Evolutionary conservation across 2,113 vertebrate genomes (phyloP).

Genomic region (Silurus asotus): DNA sequence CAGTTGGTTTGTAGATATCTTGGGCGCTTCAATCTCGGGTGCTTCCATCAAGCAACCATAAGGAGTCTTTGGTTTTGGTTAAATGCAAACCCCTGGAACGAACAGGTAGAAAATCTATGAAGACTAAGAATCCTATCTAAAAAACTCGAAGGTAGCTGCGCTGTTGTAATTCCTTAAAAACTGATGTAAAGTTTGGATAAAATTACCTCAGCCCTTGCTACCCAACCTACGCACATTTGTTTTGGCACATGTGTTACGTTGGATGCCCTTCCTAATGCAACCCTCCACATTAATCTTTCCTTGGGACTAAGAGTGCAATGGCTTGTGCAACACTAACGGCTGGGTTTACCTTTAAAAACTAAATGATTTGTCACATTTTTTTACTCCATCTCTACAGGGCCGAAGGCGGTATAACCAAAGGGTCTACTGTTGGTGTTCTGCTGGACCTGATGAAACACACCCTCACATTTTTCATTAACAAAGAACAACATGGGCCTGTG

Average conservation of each 20-base stretch:
- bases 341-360: too few relatives aligned
- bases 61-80: background rate
- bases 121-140: background rate
- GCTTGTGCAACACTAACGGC: too few relatives aligned
- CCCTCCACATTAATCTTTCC: too few relatives aligned
- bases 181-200: background rate
- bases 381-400: constrained; percentile 71
- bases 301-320: too few relatives aligned
- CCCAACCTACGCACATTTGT: background rate
- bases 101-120: background rate
- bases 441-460: constrained; percentile 90
- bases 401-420: constrained; percentile 92
- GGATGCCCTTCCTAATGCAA: too few relatives aligned
- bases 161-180: background rate
- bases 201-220: background rate
- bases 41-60: background rate
- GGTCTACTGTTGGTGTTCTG: constrained; percentile 88
- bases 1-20: background rate
- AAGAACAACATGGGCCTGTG: constrained; percentile 92
- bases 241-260: too few relatives aligned
- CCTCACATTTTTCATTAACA: constrained; percentile 93
- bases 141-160: background rate
- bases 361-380: constrained; percentile 16
- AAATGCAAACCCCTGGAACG: background rate
- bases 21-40: background rate